Conservation (phyloP, 2,113 vertebrate species). For the Motacilla alba region DNA sequence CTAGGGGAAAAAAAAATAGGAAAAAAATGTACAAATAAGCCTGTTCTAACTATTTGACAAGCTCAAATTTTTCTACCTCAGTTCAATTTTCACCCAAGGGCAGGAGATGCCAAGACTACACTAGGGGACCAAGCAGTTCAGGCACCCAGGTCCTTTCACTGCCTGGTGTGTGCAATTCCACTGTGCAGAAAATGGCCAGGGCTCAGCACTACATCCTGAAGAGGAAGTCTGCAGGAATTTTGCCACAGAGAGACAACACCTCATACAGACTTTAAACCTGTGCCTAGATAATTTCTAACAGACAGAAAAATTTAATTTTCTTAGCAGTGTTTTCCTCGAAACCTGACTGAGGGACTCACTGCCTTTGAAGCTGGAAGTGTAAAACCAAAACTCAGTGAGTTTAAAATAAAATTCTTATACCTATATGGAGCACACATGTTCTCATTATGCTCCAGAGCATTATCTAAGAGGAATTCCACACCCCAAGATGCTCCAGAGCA, state of each 20-base stretch:
- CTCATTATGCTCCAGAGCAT: not conserved
- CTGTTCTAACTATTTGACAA: not conserved
- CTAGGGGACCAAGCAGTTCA: not conserved
- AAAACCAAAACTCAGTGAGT: not conserved
- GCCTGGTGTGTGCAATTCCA: not conserved
- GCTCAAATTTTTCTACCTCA: not conserved
- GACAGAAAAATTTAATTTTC: not conserved
- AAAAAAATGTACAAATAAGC: not conserved
- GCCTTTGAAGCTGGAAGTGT: not conserved
- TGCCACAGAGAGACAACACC: not conserved
- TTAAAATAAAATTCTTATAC: not conserved
- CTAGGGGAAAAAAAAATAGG: too few relatives aligned
- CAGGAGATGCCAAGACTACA: not conserved
- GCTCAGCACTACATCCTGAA: not conserved
- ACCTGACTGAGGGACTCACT: not conserved
- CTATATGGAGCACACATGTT: not conserved
- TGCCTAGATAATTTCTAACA: not conserved
- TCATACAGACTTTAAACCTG: not conserved
- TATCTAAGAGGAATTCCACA: not conserved
- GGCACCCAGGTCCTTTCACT: rapidly evolving
- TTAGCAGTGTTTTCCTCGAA: not conserved
- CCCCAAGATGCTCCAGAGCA: not conserved
- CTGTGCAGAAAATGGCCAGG: not conserved
- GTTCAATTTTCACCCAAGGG: not conserved
- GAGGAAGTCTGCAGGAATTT: not conserved